Evolutionary conservation across 2,113 vertebrate genomes (phyloP).

Genomic region (Aix galericulata): DNA sequence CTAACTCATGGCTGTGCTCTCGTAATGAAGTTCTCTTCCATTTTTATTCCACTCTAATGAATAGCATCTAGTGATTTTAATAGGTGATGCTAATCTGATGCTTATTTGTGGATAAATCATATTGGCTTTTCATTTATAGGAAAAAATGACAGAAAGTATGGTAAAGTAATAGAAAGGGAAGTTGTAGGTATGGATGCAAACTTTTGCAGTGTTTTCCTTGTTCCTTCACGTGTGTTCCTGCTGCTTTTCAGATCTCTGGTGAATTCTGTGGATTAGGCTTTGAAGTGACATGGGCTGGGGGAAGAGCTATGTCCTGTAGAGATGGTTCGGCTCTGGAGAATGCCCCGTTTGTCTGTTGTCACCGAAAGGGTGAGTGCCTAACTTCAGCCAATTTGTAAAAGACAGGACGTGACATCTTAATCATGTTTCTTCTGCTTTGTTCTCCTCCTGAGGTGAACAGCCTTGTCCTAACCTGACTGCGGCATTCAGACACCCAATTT

Average conservation of each 20-base stretch:
- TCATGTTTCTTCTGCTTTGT: background rate
- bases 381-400: background rate
- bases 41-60: background rate
- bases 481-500: background rate
- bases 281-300: background rate
- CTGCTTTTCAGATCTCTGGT: background rate
- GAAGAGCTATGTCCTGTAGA: background rate
- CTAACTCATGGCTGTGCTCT: constrained; percentile 31
- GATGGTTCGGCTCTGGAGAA: background rate
- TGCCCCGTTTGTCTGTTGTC: background rate
- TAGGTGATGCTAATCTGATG: background rate
- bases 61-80: background rate
- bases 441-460: background rate
- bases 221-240: background rate
- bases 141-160: background rate
- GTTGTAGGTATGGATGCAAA: background rate
- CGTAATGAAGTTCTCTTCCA: background rate
- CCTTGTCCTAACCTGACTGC: background rate
- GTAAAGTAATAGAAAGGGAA: background rate
- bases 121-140: background rate
- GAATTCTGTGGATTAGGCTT: background rate
- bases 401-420: background rate
- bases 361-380: background rate
- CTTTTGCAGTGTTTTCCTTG: background rate
- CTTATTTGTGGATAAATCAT: background rate